Evolutionary conservation across 2,113 vertebrate species (phyloP).

Genomic region (Xiphophorus hellerii): DNA sequence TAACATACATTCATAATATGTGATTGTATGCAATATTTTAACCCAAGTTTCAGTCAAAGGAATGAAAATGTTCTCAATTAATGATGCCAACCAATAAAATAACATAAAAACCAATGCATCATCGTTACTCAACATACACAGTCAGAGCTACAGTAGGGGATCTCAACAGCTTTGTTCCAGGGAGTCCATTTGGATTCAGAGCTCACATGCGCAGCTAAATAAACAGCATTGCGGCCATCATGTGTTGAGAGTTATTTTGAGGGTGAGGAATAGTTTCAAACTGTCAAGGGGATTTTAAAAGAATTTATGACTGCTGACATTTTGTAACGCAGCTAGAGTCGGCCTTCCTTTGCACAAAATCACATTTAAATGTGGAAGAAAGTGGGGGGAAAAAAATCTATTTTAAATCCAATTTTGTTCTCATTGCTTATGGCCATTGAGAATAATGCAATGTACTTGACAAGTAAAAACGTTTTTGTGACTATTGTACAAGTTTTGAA

Average conservation of each 20-base stretch:
- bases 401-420: too few species aligned
- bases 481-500: too few species aligned
- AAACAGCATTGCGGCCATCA: conserved; percentile 21
- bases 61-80: background rate
- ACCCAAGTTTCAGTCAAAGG: background rate
- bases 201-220: background rate
- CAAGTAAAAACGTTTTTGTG: too few species aligned
- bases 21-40: background rate
- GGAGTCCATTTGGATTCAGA: conserved; percentile 2
- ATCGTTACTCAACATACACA: background rate
- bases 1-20: too few species aligned
- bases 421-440: too few species aligned
- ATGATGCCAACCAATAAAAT: background rate
- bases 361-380: background rate
- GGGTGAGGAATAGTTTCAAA: conserved; percentile 11
- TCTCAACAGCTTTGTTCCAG: too few species aligned
- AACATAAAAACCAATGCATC: background rate
- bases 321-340: background rate
- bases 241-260: conserved; percentile 40
- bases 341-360: background rate
- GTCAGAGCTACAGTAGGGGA: background rate
- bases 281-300: conserved; percentile 20
- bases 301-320: conserved; percentile 8
- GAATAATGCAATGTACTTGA: too few species aligned
- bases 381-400: too few species aligned